phyloP scores from a whole-genome alignment of 1,140 invertebrate species.

The Brachionus koreanus region DNA sequence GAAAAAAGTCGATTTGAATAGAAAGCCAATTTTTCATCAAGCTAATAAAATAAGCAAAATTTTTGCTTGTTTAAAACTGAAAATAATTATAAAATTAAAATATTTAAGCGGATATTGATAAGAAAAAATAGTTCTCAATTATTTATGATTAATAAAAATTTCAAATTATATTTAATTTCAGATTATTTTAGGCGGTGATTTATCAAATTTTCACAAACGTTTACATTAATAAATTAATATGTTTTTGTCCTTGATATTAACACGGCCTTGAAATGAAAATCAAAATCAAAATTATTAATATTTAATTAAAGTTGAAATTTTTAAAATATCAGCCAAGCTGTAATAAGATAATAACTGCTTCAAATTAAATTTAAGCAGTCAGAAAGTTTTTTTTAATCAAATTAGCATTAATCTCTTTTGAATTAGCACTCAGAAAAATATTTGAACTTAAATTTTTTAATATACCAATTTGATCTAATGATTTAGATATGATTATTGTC shows the following conservation, averaged over 20 bases:
- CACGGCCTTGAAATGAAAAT: too few relatives aligned
- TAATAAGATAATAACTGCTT: too few relatives aligned
- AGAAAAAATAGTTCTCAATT: neutral
- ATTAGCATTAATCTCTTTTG: too few relatives aligned
- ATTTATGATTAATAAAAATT: neutral
- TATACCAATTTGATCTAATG: neutral
- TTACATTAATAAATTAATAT: too few relatives aligned
- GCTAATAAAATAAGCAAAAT: neutral
- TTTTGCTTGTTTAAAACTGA: neutral
- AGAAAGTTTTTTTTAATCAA: neutral
- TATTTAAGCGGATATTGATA: neutral
- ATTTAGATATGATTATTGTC: neutral
- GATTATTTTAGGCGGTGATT: neutral
- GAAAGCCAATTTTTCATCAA: neutral
- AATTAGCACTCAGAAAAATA: neutral
- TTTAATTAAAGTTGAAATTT: too few relatives aligned
- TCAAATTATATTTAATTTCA: neutral
- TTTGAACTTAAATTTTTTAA: neutral
- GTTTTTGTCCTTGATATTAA: too few relatives aligned
- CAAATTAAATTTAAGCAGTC: neutral
- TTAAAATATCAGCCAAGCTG: too few relatives aligned
- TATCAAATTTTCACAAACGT: neutral
- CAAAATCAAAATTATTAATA: too few relatives aligned
- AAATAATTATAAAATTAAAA: neutral
- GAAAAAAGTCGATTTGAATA: neutral